These are phyloP conservation scores for Miltochrista miniata DNA, from an alignment of 2,888 invertebrate genomes.

Conservation along the genomic window DNA sequence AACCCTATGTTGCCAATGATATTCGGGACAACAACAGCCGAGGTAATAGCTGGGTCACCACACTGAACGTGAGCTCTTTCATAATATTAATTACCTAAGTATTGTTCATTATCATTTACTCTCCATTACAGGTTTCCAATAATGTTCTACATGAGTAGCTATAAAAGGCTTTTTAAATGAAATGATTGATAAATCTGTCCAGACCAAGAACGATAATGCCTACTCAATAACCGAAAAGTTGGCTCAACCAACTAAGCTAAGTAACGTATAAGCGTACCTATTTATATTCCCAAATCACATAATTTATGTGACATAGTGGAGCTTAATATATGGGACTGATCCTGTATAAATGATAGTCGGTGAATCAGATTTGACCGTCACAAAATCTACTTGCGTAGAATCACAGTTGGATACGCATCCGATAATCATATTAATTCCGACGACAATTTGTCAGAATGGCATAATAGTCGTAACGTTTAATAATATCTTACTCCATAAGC, in stretches of 20 bases:
- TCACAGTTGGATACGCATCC: too few species aligned
- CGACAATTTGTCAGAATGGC: too few species aligned
- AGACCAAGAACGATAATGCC: too few species aligned
- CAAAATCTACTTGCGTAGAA: too few species aligned
- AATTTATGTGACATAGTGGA: neutral
- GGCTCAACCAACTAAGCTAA: too few species aligned
- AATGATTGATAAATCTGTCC: too few species aligned
- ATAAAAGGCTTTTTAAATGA: neutral
- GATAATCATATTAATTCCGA: too few species aligned
- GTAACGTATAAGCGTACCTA: too few species aligned
- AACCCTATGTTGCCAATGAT: conserved; percentile 32
- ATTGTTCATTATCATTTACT: conserved; percentile 41
- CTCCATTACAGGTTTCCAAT: conserved; percentile 32
- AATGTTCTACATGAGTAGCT: conserved; percentile 13
- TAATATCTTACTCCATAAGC: too few species aligned
- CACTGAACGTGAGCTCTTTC: conserved; percentile 32
- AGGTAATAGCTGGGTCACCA: conserved; percentile 42
- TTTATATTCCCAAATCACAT: too few species aligned
- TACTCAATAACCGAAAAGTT: too few species aligned
- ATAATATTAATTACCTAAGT: conserved; percentile 42
- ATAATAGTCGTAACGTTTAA: too few species aligned
- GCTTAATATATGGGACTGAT: neutral
- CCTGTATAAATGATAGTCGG: neutral
- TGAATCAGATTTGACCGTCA: neutral
- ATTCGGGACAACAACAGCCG: conserved; percentile 55